These are phyloP conservation scores for Panonychus citri DNA, from an alignment of 1,140 invertebrate species.

Conservation along the genomic window DNA sequence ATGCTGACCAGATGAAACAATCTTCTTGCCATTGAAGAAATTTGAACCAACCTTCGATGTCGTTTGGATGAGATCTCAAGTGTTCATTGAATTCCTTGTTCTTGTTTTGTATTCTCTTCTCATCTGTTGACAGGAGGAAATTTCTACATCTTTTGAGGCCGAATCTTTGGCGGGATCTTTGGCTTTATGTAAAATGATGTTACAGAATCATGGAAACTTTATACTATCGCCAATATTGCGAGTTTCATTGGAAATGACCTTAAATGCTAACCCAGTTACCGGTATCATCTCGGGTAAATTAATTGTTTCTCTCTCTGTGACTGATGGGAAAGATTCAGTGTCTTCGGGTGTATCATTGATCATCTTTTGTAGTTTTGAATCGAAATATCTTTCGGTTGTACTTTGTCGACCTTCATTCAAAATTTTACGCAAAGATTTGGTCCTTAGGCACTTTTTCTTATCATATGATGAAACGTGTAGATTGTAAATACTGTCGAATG, in stretches of 20 bases:
- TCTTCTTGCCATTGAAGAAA: conserved; percentile 28
- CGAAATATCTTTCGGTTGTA: background rate
- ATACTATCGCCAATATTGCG: background rate
- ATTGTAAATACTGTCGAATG: conserved; percentile 9
- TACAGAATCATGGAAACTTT: background rate
- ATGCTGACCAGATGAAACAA: conserved; percentile 5
- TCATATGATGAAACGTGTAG: conserved; percentile 9
- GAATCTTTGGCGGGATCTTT: background rate
- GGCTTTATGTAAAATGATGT: conserved; percentile 1
- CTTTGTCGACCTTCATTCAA: background rate
- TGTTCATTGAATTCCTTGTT: conserved; percentile 22
- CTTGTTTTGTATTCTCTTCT: conserved; percentile 1
- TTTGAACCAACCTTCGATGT: conserved; percentile 25
- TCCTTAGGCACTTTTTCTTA: background rate
- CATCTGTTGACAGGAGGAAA: background rate
- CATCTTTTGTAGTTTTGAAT: background rate
- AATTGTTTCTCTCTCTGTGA: background rate
- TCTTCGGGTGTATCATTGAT: background rate
- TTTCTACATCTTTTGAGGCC: background rate
- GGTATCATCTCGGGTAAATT: background rate
- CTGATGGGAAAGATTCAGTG: background rate
- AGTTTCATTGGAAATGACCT: too few relatives aligned
- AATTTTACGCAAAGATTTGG: background rate
- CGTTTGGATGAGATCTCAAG: conserved; percentile 20
- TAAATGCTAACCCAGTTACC: too few relatives aligned